These are phyloP conservation scores for Lutraria lutraria DNA, from an alignment of 2,888 invertebrate genomes.

Conservation along the genomic window DNA sequence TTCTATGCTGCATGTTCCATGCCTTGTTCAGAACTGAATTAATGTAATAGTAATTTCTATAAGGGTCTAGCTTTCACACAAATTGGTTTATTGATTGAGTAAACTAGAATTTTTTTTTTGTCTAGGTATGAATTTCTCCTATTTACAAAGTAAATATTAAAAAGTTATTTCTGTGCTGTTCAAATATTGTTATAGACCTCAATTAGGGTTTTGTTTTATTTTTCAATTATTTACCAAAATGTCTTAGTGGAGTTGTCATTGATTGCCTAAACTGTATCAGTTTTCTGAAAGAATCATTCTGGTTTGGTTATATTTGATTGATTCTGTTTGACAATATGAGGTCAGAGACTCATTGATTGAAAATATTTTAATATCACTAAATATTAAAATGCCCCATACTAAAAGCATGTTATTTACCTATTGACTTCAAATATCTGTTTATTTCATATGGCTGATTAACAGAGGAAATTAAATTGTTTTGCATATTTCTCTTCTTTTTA, in stretches of 20 bases:
- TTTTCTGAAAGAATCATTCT: not conserved
- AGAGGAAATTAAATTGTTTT: not conserved
- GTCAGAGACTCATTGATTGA: not conserved
- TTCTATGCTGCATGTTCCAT: too few relatives aligned
- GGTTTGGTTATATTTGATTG: not conserved
- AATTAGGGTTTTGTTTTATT: not conserved
- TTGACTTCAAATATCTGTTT: not conserved
- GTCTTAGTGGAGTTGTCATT: not conserved
- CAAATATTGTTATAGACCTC: not conserved
- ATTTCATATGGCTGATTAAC: not conserved
- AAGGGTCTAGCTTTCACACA: not conserved
- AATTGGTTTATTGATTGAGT: not conserved
- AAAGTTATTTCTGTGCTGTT: not conserved
- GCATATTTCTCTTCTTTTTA: not conserved
- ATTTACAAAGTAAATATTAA: not conserved
- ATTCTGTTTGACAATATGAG: too few relatives aligned
- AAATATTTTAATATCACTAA: not conserved
- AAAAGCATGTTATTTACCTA: not conserved
- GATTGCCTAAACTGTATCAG: not conserved
- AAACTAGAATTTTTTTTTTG: not conserved
- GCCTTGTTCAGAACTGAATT: too few relatives aligned
- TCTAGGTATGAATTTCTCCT: not conserved
- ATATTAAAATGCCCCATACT: not conserved
- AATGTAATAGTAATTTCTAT: not conserved
- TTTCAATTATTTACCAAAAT: not conserved